Evolutionary conservation across 2,888 invertebrate genomes (phyloP).

Genomic region (Lampropteryx suffumata): DNA sequence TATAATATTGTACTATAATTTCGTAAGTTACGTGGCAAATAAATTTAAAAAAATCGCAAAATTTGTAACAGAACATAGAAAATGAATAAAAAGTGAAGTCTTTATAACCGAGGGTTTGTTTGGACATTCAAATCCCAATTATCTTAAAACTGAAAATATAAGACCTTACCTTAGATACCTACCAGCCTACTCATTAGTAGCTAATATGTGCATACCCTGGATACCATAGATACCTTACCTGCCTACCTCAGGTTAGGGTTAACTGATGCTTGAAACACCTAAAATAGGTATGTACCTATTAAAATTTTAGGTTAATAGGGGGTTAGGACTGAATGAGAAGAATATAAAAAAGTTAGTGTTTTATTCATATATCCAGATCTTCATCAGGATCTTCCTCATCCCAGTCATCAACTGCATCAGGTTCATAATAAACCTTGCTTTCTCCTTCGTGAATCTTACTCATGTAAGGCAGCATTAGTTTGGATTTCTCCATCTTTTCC

Average conservation of each 20-base stretch:
- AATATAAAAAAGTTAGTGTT: neutral
- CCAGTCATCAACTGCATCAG: constrained; percentile 91
- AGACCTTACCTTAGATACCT: neutral
- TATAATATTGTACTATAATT: constrained; percentile 63
- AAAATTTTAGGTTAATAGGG: too few relatives aligned
- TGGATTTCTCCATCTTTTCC: constrained; percentile 83
- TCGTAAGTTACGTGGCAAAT: constrained; percentile 71
- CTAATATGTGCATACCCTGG: too few relatives aligned
- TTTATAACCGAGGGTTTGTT: constrained; percentile 74
- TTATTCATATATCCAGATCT: constrained; percentile 86
- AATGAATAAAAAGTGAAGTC: constrained; percentile 80
- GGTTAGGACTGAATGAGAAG: too few relatives aligned
- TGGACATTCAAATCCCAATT: constrained; percentile 32
- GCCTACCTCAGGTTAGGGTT: too few relatives aligned
- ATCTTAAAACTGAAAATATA: too few relatives aligned
- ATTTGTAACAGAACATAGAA: constrained; percentile 78
- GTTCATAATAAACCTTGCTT: constrained; percentile 88
- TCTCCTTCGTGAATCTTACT: constrained; percentile 76
- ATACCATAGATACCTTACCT: too few relatives aligned
- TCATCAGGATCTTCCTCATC: constrained; percentile 95
- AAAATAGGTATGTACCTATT: too few relatives aligned
- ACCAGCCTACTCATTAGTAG: too few relatives aligned
- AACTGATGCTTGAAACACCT: too few relatives aligned
- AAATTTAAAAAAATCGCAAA: constrained; percentile 78
- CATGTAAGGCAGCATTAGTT: constrained; percentile 85